A percentile compares a stretch with the other conserved stretches of the same genome.
Evolutionary conservation across 2,888 invertebrate genomes (phyloP).

Genomic region (Calameuta idolon): DNA sequence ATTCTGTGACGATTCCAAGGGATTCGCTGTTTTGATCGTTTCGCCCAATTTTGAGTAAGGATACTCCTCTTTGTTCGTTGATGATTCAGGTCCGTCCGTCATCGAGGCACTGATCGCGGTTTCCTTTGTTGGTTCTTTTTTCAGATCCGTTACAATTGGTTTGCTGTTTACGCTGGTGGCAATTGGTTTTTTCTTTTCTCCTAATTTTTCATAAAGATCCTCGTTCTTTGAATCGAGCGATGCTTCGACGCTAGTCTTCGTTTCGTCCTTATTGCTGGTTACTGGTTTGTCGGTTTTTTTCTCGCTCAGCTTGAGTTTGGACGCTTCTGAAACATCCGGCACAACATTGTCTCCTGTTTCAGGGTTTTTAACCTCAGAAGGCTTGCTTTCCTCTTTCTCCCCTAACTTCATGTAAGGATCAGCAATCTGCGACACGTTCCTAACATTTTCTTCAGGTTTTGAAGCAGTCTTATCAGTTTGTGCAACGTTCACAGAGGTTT

Average conservation of each 20-base stretch:
- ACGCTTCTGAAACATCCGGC: not conserved
- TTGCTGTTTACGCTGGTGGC: not conserved
- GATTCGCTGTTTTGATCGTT: constrained; percentile 24
- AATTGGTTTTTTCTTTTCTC: not conserved
- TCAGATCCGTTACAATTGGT: not conserved
- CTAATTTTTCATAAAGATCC: not conserved
- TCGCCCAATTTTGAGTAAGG: constrained; percentile 29
- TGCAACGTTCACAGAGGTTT: not conserved
- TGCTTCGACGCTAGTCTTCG: not conserved
- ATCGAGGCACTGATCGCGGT: not conserved
- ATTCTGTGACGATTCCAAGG: not conserved
- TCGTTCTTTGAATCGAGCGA: not conserved
- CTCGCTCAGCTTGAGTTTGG: not conserved
- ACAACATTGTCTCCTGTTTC: not conserved
- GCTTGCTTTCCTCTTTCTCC: not conserved
- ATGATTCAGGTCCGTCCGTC: not conserved
- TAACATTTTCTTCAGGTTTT: not conserved
- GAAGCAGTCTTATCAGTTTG: not conserved
- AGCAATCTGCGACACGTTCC: not conserved
- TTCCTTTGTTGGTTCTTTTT: not conserved
- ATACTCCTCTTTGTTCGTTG: constrained; percentile 9
- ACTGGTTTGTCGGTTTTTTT: constrained; percentile 20
- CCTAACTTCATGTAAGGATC: not conserved
- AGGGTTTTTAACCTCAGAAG: not conserved
- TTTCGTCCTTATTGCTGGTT: constrained; percentile 3